A percentile compares a stretch with the other conserved stretches of the same genome.
These are phyloP conservation scores for Siniperca scherzeri DNA, from an alignment of 2,797 vertebrate species.

Conservation along the genomic window DNA sequence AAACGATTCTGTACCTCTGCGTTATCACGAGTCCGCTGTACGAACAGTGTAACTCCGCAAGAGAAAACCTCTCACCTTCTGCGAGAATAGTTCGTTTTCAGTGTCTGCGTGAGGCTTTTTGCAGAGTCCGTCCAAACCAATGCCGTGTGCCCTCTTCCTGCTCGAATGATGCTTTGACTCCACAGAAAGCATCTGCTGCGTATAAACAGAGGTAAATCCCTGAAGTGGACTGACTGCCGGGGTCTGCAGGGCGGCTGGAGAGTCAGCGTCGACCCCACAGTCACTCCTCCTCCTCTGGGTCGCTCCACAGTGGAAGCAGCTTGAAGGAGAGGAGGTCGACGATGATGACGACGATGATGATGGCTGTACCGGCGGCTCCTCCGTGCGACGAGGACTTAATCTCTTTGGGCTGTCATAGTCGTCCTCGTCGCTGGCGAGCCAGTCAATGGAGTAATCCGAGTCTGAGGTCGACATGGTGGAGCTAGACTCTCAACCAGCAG, in stretches of 20 bases:
- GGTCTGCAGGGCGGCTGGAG: background rate
- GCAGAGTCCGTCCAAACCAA: background rate
- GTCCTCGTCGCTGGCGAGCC: constrained; percentile 74
- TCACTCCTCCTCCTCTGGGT: constrained; percentile 14
- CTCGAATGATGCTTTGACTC: background rate
- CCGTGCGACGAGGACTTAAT: constrained; percentile 24
- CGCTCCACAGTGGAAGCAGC: constrained; percentile 11
- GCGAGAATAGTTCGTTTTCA: constrained; percentile 56
- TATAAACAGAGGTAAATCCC: constrained; percentile 41
- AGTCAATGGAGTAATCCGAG: constrained; percentile 74
- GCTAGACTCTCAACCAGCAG: constrained; percentile 47
- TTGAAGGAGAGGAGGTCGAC: constrained; percentile 6
- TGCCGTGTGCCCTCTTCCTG: constrained; percentile 50
- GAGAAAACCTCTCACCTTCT: constrained; percentile 69
- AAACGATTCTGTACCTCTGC: background rate
- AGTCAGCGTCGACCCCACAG: background rate
- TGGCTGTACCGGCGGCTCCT: background rate
- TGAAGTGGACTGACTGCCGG: constrained; percentile 18
- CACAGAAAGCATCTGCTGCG: constrained; percentile 32
- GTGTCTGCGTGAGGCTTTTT: constrained; percentile 25
- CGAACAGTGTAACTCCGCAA: background rate
- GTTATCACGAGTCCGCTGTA: background rate
- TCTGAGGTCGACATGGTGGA: constrained; percentile 75
- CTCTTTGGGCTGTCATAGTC: constrained; percentile 33
- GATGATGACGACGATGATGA: constrained; percentile 12